Conservation (phyloP, 2,113 vertebrate species). For the Miniopterus natalensis region DNA sequence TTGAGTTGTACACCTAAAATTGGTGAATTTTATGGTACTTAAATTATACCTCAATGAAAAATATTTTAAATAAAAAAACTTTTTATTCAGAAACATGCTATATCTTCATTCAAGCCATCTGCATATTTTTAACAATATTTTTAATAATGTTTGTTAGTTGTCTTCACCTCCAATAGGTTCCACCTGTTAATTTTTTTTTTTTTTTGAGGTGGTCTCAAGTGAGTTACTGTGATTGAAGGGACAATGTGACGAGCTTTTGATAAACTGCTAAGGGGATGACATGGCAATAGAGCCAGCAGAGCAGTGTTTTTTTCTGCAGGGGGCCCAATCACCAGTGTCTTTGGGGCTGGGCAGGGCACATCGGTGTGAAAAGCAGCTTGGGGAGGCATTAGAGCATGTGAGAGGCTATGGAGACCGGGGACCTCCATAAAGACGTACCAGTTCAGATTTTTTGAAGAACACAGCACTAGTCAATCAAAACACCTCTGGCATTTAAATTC, state of each 20-base stretch:
- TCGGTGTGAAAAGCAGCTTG: no score
- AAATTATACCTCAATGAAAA: neutral
- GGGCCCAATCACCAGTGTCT: neutral
- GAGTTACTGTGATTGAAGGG: neutral
- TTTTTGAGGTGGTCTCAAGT: neutral
- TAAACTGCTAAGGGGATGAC: neutral
- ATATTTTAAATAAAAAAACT: neutral
- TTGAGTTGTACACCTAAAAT: neutral
- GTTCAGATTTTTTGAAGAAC: neutral
- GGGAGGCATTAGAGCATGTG: neutral
- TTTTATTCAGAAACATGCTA: neutral
- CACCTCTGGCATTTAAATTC: neutral
- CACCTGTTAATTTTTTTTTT: neutral
- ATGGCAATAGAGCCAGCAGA: no score
- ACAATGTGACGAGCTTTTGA: rapidly evolving
- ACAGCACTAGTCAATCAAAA: neutral
- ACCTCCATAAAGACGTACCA: neutral
- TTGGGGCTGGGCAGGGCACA: neutral
- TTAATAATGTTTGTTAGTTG: neutral
- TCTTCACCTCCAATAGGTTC: neutral
- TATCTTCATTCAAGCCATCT: neutral
- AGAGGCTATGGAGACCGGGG: neutral
- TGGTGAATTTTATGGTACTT: neutral
- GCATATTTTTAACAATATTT: neutral
- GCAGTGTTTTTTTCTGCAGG: neutral